Conservation (phyloP, 2,888 invertebrate species). For the Leptura quadrifasciata region DNA sequence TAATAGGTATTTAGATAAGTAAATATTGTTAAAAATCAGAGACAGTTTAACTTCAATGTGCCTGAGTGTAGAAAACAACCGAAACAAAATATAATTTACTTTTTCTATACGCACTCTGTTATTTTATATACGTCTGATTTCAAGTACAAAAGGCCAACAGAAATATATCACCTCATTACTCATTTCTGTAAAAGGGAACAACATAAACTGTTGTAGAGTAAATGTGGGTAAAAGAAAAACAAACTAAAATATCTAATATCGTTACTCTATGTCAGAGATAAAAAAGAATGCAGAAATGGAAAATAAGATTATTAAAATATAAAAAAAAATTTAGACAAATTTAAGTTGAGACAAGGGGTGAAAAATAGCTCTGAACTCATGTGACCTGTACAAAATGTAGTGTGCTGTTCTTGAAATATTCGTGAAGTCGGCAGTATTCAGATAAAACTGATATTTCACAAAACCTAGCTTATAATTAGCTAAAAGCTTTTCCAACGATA, state of each 20-base stretch:
- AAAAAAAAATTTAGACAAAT: background rate
- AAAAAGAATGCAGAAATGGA: background rate
- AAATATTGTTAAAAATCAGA: too few species aligned
- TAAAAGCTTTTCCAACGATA: slow-evolving; percentile 7
- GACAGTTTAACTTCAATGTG: too few species aligned
- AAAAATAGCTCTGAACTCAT: background rate
- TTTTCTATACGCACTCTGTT: too few species aligned
- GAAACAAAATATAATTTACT: too few species aligned
- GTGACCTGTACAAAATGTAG: background rate
- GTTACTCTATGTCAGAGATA: background rate
- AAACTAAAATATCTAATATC: background rate
- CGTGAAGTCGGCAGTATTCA: background rate
- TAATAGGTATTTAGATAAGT: too few species aligned
- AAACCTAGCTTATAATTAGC: slow-evolving; percentile 2
- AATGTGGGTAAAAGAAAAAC: background rate
- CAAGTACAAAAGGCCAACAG: too few species aligned
- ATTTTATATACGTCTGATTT: too few species aligned
- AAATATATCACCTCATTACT: too few species aligned
- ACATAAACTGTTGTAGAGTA: too few species aligned
- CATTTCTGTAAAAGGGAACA: background rate
- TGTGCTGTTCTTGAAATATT: background rate
- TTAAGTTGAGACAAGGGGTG: background rate
- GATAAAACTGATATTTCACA: background rate
- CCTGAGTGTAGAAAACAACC: too few species aligned
- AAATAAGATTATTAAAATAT: background rate